Evolutionary conservation across 2,888 invertebrate species (phyloP).

Genomic region (Polymixis flavicincta): DNA sequence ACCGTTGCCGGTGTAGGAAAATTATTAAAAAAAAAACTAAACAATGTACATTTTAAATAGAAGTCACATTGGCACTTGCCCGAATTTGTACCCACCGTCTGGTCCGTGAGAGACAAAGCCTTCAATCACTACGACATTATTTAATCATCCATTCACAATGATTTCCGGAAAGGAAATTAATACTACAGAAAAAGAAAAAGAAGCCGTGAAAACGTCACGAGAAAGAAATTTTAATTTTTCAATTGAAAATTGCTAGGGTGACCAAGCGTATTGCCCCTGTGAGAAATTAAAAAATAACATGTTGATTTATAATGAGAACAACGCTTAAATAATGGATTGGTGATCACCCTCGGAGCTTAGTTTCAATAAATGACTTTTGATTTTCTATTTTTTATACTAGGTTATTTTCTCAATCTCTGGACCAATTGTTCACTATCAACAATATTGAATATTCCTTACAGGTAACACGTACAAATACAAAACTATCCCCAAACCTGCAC

Average conservation of each 20-base stretch:
- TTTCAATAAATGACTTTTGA: too few species aligned
- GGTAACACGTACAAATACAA: neutral
- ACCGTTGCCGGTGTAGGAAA: too few species aligned
- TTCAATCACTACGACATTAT: neutral
- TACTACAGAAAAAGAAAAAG: neutral
- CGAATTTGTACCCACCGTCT: neutral
- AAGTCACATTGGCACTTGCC: neutral
- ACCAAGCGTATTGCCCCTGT: neutral
- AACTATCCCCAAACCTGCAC: neutral
- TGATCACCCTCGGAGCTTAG: neutral
- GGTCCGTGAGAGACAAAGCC: neutral
- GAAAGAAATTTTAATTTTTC: neutral
- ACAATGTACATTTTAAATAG: neutral
- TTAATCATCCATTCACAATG: neutral
- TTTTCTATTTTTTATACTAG: neutral
- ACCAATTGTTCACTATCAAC: neutral
- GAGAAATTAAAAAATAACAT: neutral
- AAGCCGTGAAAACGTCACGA: too few species aligned
- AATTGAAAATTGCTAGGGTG: too few species aligned
- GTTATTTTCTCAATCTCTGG: neutral
- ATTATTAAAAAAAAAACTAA: too few species aligned
- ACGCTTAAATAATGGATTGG: neutral
- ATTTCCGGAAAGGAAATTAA: too few species aligned
- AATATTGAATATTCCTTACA: neutral
- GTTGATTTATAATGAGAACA: neutral